Conservation (phyloP, 2,113 vertebrate species). For the Dasyprocta punctata region DNA sequence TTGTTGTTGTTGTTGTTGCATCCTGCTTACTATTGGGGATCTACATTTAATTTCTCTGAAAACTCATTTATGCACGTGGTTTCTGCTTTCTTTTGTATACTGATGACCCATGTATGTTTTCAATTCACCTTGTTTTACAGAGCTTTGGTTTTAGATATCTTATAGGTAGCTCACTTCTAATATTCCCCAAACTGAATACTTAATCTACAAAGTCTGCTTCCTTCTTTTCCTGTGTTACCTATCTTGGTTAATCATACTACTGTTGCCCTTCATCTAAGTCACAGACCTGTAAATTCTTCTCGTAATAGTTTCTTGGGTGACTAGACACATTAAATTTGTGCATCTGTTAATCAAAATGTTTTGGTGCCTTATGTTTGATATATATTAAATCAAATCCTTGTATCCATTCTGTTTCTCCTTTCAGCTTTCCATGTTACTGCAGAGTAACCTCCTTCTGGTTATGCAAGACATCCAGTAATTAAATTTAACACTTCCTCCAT, state of each 20-base stretch:
- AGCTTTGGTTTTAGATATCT: conserved; percentile 19
- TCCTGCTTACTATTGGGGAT: not conserved
- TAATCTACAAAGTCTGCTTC: not conserved
- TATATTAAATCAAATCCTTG: not conserved
- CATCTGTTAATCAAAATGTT: conserved; percentile 15
- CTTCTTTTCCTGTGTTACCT: conserved; percentile 29
- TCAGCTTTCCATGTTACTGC: not conserved
- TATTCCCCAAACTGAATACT: not conserved
- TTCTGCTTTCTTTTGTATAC: not conserved
- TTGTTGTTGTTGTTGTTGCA: not conserved
- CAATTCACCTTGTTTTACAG: conserved; percentile 26
- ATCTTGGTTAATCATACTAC: conserved; percentile 9
- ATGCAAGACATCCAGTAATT: not conserved
- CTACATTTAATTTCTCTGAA: not conserved
- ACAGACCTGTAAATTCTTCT: not conserved
- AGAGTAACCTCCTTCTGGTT: not conserved
- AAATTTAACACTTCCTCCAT: not conserved
- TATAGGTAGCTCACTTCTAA: not conserved
- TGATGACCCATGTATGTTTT: conserved; percentile 17
- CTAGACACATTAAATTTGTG: not conserved
- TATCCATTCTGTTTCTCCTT: not conserved
- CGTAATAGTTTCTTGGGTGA: not conserved
- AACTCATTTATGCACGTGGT: not conserved
- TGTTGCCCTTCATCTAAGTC: not conserved
- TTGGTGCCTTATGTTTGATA: not conserved